phyloP scores from a whole-genome alignment of 2,797 vertebrate species.

The Chiroxiphia lanceolata region DNA sequence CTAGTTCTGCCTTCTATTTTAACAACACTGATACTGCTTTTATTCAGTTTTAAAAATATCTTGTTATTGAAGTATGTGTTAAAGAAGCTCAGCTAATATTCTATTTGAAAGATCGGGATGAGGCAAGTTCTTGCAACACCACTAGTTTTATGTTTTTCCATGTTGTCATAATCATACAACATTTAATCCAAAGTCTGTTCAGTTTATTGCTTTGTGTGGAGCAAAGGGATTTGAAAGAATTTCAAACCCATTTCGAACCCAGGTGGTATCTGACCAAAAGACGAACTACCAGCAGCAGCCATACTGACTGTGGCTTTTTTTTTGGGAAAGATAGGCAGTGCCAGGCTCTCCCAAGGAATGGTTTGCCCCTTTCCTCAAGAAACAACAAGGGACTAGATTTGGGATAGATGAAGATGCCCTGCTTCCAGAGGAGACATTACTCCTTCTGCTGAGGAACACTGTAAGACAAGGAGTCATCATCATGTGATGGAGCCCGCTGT shows the following conservation, averaged over 20 bases:
- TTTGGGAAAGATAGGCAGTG: background rate
- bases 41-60: background rate
- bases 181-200: background rate
- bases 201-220: background rate
- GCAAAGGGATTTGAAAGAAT: background rate
- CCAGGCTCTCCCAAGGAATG: fast-evolving
- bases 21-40: background rate
- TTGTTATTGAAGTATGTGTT: background rate
- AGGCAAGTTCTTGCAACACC: background rate
- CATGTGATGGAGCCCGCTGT: fast-evolving
- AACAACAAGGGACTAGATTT: background rate
- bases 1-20: conserved; percentile 8
- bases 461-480: background rate
- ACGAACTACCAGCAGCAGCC: background rate
- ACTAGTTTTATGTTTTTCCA: background rate
- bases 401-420: background rate
- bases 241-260: background rate
- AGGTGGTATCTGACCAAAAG: background rate
- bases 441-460: background rate
- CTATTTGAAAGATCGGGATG: background rate
- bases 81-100: background rate
- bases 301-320: background rate
- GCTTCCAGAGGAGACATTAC: background rate
- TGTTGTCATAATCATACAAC: background rate
- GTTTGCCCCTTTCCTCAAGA: background rate